phyloP scores from a whole-genome alignment of 37 sponge, comb jelly and placozoan genomes.

The Geodia barretti region DNA sequence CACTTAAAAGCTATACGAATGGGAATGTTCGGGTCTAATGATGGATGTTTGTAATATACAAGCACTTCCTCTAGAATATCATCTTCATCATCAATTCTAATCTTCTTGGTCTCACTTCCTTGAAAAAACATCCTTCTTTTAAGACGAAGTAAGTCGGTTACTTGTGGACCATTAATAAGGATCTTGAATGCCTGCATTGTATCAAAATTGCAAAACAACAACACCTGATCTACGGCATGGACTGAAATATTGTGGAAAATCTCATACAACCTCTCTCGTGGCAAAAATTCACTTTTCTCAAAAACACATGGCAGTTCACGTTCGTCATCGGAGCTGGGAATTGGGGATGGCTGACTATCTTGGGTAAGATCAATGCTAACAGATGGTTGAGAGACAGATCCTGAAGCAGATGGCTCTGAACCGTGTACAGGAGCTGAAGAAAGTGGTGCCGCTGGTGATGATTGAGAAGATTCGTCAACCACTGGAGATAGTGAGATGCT shows the following conservation, averaged over 20 bases:
- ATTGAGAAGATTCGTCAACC: no score
- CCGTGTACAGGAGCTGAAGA: no score
- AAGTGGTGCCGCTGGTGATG: no score
- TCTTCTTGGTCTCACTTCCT: not conserved
- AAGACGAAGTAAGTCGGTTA: not conserved
- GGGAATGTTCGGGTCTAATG: not conserved
- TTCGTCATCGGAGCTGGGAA: no score
- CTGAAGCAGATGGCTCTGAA: no score
- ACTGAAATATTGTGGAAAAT: not conserved
- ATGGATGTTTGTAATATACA: not conserved
- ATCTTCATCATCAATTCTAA: not conserved
- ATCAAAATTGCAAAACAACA: not conserved
- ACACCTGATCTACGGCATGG: not conserved
- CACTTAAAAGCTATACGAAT: not conserved
- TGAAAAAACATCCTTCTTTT: no score
- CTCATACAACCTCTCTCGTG: not conserved
- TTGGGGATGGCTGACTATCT: no score
- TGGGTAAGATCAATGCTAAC: no score
- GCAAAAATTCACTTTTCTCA: no score
- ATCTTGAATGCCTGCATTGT: not conserved
- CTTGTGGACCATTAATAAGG: not conserved
- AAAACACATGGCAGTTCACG: no score
- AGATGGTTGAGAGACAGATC: no score
- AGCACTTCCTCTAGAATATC: not conserved
- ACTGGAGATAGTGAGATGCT: no score